Evolutionary conservation across 2,113 vertebrate genomes (phyloP), one percentile per base, ranked within the genome.

Genomic region (Sprattus sprattus): DNA sequence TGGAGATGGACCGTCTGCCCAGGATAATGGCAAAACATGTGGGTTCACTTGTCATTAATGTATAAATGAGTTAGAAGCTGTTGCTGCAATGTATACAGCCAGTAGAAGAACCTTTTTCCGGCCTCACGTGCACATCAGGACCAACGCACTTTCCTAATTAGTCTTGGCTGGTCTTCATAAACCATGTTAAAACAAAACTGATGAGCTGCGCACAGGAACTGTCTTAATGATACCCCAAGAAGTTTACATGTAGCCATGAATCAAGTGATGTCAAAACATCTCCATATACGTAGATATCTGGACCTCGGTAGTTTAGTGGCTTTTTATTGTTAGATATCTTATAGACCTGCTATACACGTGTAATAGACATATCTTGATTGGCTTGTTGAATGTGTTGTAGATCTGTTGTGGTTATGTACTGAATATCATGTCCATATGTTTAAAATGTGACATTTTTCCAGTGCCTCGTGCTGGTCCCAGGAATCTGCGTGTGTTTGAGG

Each of bases 381-480:
- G 6, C 18, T 60, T 6, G 7, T 22, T 22, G 16, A 18, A 60
- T 60, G 54, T 60, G 54, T 20, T 60, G 6, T 54, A 20, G 52
- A 54, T 60, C 28, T 78, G 28, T 18, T 39, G 71, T 3, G 13
- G 28, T 11, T 13, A 13, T 78, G 71, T 15, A 2, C 13, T 78
- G 16, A 15, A 16, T 78, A 32, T 78, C 32, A 39, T 32, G 13
- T 32, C 71, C 4, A 32, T 32, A 5, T 78, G 71, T 44, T 78
- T 78, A 84, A 45, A 6, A 25, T 81, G 88, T 93, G 82, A 75
- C 87, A 89, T 25, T 89, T 25, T 89, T 84, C 78, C 92, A 99
- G 98, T 97, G 87, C 97, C 98, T 80, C 96, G 97, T 1, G 93
- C 94, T 47, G 98, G 97, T 8, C 98, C 98, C 85, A 96, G 96